Evolutionary conservation across 2,113 vertebrate genomes (phyloP).

Genomic region (Spilogale gracilis): DNA sequence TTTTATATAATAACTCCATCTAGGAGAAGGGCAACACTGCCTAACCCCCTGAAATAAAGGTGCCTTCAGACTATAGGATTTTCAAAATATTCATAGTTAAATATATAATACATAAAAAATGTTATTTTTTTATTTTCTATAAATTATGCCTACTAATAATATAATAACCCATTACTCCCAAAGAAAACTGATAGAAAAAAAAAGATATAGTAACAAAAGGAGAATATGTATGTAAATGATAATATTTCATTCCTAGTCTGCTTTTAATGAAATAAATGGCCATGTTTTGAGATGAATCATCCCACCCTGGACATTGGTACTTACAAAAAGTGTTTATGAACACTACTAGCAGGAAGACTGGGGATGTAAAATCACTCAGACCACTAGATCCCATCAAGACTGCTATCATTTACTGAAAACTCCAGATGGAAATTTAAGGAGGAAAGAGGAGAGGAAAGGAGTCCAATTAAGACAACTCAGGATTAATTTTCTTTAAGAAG

Average conservation of each 20-base stretch:
- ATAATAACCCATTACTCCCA: not conserved
- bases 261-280: constrained; percentile 46
- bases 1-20: not conserved
- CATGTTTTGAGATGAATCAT: constrained; percentile 36
- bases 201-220: not conserved
- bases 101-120: not conserved
- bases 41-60: not conserved
- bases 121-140: not conserved
- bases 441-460: constrained; percentile 44
- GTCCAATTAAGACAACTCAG: constrained; percentile 39
- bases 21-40: not conserved
- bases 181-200: not conserved
- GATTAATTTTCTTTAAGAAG: constrained; percentile 46
- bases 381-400: constrained; percentile 62
- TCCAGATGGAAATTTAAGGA: constrained; percentile 69
- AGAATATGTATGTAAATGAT: not conserved
- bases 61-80: not conserved
- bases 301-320: not conserved
- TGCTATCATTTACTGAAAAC: constrained; percentile 48
- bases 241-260: not conserved
- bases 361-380: constrained; percentile 52
- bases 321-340: constrained; percentile 56
- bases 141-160: not conserved
- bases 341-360: constrained; percentile 26
- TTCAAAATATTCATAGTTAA: not conserved